phyloP scores from a whole-genome alignment of 2,113 vertebrate genomes.

The Calyptomena viridis region DNA sequence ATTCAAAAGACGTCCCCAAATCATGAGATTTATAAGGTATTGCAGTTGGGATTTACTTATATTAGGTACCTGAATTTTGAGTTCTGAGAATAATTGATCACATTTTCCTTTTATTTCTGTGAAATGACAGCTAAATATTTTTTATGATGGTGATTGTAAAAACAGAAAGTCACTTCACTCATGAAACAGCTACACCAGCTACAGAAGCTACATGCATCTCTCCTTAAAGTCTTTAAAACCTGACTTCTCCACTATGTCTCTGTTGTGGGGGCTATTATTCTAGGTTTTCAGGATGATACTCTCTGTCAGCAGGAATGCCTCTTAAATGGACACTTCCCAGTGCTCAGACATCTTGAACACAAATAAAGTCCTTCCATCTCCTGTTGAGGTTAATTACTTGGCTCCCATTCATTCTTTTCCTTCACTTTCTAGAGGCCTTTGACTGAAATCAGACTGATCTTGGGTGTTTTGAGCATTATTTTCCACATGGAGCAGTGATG shows the following conservation, averaged over 20 bases:
- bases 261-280: neutral
- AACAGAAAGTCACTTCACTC: neutral
- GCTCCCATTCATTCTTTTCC: neutral
- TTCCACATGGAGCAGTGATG: neutral
- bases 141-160: neutral
- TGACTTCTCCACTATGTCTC: neutral
- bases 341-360: neutral
- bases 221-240: neutral
- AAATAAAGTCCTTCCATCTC: neutral
- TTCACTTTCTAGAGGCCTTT: neutral
- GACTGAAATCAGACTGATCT: neutral
- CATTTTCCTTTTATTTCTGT: neutral
- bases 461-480: neutral
- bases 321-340: neutral
- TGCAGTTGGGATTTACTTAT: neutral
- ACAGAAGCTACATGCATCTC: neutral
- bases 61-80: neutral
- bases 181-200: neutral
- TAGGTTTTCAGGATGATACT: rapidly evolving
- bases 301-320: neutral
- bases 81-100: neutral
- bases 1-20: neutral
- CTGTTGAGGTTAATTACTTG: neutral
- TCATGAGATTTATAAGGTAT: neutral
- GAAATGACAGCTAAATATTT: neutral